Conservation (phyloP, 2,888 invertebrate species). For the Machimus atricapillus region DNA sequence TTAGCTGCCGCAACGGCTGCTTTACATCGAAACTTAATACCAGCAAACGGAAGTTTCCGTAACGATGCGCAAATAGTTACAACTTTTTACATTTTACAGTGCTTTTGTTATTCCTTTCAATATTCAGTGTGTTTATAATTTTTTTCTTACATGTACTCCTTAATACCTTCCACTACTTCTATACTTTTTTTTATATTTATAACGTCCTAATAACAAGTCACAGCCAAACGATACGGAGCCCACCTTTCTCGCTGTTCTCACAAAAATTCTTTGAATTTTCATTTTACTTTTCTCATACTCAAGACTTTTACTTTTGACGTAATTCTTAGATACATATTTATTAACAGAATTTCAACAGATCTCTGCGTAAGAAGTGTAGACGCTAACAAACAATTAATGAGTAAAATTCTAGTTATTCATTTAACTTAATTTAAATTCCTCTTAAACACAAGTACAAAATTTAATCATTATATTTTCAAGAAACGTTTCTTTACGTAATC, state of each 20-base stretch:
- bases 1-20: background rate
- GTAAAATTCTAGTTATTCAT: background rate
- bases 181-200: constrained; percentile 21
- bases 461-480: background rate
- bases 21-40: background rate
- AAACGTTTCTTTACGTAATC: background rate
- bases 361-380: background rate
- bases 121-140: constrained; percentile 21
- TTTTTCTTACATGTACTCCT: background rate
- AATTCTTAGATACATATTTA: background rate
- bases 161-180: constrained; percentile 16
- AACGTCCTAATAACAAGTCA: constrained; percentile 49
- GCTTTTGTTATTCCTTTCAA: constrained; percentile 18
- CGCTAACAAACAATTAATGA: background rate
- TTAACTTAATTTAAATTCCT: background rate
- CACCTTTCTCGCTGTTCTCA: background rate
- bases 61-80: background rate
- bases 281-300: background rate
- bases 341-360: background rate
- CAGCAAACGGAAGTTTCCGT: background rate
- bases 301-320: constrained; percentile 29
- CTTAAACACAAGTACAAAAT: background rate
- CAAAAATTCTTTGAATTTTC: background rate
- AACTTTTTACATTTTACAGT: constrained; percentile 8
- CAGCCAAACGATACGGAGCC: constrained; percentile 51